Conservation (phyloP, 2,113 vertebrate species). For the Aythya baeri region DNA sequence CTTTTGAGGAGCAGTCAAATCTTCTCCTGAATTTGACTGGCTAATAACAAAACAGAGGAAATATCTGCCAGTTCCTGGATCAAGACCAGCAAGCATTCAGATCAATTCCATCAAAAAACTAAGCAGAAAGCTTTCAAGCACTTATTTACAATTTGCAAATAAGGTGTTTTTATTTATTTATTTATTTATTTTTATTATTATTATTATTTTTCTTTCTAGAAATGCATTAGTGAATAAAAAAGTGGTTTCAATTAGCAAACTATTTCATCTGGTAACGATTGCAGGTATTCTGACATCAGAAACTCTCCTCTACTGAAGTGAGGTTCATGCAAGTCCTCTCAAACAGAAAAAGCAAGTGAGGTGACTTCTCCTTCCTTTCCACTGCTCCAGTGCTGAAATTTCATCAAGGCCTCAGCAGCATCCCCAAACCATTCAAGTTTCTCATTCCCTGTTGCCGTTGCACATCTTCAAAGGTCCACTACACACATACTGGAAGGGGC, state of each 20-base stretch:
- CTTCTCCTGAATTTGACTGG: not conserved
- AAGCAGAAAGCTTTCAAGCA: not conserved
- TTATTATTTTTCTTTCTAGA: not conserved
- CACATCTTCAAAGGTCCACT: too few relatives aligned
- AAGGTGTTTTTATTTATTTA: too few relatives aligned
- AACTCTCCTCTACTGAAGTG: not conserved
- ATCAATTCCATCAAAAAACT: not conserved
- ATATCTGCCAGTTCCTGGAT: not conserved
- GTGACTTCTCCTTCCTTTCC: not conserved
- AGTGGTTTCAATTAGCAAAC: not conserved
- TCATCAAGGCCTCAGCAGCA: accelerated
- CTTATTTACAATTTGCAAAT: not conserved
- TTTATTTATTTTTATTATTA: too few relatives aligned
- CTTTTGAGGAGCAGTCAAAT: not conserved
- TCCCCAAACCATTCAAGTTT: accelerated
- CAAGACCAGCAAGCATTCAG: not conserved
- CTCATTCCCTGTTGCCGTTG: not conserved
- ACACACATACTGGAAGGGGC: accelerated
- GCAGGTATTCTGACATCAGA: not conserved
- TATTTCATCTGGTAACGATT: not conserved
- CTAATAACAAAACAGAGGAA: not conserved
- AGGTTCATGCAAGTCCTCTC: not conserved
- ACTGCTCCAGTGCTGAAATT: not conserved
- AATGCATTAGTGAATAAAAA: not conserved
- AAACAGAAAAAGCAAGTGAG: not conserved